Evolutionary conservation across 2,113 vertebrate genomes (phyloP).

Genomic region (Cygnus buccinator): DNA sequence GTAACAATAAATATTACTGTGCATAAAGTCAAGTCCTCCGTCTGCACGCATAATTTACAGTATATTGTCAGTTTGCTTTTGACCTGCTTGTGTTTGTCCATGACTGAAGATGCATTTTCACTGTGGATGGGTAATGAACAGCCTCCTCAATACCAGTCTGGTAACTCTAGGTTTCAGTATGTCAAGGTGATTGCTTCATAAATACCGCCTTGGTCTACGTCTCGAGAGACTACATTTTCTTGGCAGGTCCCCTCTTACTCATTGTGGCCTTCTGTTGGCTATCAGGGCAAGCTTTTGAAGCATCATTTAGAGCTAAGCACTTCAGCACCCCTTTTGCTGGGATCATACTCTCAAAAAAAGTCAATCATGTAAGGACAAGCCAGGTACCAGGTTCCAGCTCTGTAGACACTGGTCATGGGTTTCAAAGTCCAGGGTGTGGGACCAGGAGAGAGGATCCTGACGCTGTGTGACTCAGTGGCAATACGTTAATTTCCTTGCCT

Average conservation of each 20-base stretch:
- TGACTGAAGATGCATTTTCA: neutral
- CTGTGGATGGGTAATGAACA: constrained; percentile 25
- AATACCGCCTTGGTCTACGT: neutral
- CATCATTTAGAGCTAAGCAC: neutral
- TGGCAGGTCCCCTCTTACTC: neutral
- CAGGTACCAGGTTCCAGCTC: neutral
- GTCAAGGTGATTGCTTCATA: constrained; percentile 59
- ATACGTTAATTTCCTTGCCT: neutral
- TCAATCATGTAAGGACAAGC: neutral
- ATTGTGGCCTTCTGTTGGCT: neutral
- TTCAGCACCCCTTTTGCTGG: neutral
- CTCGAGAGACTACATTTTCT: neutral
- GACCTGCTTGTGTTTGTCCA: constrained; percentile 15
- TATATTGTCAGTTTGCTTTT: constrained; percentile 40
- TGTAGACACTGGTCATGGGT: accelerated
- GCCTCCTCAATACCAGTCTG: constrained; percentile 62
- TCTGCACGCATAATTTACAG: constrained; percentile 39
- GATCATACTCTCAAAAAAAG: neutral
- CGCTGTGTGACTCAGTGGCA: neutral
- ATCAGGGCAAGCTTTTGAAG: neutral
- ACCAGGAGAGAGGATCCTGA: neutral
- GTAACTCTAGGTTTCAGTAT: neutral
- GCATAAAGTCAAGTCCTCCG: constrained; percentile 51
- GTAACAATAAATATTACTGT: constrained; percentile 67
- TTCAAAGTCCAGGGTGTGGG: neutral